These are phyloP conservation scores for Psilanteris sp. DNA, from an alignment of 1,140 invertebrate genomes.

Conservation along the genomic window DNA sequence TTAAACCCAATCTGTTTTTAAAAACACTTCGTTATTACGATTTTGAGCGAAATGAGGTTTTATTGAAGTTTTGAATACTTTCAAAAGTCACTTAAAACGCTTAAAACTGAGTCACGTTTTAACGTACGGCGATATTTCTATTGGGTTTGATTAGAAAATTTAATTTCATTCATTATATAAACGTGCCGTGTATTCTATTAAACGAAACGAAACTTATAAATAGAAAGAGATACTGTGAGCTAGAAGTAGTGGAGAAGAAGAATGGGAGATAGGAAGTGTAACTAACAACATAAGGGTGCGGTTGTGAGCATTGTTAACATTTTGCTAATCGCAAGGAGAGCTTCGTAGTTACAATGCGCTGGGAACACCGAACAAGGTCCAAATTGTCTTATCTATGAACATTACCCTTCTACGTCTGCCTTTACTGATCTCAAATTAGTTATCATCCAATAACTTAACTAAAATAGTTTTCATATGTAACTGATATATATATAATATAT, in stretches of 20 bases:
- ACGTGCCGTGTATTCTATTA: too few relatives aligned
- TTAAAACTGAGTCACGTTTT: too few relatives aligned
- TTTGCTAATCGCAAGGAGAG: constrained; percentile 61
- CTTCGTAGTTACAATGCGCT: constrained; percentile 59
- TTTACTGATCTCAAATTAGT: constrained; percentile 32
- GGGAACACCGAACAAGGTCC: constrained; percentile 74
- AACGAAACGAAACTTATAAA: constrained; percentile 1
- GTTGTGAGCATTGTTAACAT: constrained; percentile 63
- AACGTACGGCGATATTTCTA: too few relatives aligned
- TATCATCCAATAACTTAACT: constrained; percentile 19
- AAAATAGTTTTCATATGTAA: constrained; percentile 16
- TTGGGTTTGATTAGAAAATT: too few relatives aligned
- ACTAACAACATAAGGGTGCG: constrained; percentile 46
- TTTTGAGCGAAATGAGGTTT: too few relatives aligned
- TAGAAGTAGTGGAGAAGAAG: not conserved
- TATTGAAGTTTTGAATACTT: too few relatives aligned
- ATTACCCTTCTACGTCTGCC: constrained; percentile 64
- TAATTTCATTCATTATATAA: too few relatives aligned
- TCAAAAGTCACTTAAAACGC: too few relatives aligned
- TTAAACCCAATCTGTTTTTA: too few relatives aligned
- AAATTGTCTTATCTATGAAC: constrained; percentile 75
- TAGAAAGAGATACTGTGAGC: not conserved
- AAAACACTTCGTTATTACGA: too few relatives aligned
- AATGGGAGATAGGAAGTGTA: constrained; percentile 6
- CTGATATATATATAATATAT: too few relatives aligned